A percentile compares a stretch with the other conserved stretches of the same genome.
Evolutionary conservation across 2,113 vertebrate species (phyloP).

Genomic region (Hiodon alosoides): DNA sequence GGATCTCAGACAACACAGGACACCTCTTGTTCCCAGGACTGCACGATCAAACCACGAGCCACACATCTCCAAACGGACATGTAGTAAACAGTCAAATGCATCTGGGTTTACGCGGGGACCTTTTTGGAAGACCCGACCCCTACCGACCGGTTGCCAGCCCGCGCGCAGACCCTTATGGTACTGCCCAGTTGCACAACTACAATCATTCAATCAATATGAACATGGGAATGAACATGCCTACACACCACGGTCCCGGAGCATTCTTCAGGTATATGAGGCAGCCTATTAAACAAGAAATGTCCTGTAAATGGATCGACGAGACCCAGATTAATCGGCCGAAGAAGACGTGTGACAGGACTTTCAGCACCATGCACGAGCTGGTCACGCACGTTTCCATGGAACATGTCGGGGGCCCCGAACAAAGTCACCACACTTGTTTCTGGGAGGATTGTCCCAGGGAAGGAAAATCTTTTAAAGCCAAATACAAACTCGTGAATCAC

Average conservation of each 20-base stretch:
- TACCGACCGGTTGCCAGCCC: conserved; percentile 89
- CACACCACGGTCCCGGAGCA: conserved; percentile 87
- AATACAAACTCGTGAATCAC: conserved; percentile 99
- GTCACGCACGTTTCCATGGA: conserved; percentile 98
- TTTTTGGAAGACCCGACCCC: conserved; percentile 88
- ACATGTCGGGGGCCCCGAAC: conserved; percentile 96
- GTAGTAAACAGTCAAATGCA: conserved; percentile 93
- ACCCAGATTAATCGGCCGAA: conserved; percentile 83
- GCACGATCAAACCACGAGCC: conserved; percentile 86
- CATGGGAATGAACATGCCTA: conserved; percentile 92
- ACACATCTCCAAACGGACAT: conserved; percentile 81
- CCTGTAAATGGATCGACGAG: conserved; percentile 97
- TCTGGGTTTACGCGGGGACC: conserved; percentile 87
- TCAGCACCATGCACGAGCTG: conserved; percentile 99
- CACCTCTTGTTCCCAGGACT: conserved; percentile 94
- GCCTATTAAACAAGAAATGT: conserved; percentile 96
- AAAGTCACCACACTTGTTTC: conserved; percentile 93
- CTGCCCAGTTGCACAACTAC: conserved; percentile 89
- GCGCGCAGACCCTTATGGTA: conserved; percentile 81
- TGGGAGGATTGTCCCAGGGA: conserved; percentile 97
- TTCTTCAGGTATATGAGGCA: conserved; percentile 98
- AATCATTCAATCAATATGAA: conserved; percentile 92
- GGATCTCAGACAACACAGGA: conserved; percentile 81
- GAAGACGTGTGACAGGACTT: conserved; percentile 95
- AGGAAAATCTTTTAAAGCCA: conserved; percentile 98